Base-by-base conservation (phyloP, 2,797 vertebrate species). In the Anableps anableps region DNA sequence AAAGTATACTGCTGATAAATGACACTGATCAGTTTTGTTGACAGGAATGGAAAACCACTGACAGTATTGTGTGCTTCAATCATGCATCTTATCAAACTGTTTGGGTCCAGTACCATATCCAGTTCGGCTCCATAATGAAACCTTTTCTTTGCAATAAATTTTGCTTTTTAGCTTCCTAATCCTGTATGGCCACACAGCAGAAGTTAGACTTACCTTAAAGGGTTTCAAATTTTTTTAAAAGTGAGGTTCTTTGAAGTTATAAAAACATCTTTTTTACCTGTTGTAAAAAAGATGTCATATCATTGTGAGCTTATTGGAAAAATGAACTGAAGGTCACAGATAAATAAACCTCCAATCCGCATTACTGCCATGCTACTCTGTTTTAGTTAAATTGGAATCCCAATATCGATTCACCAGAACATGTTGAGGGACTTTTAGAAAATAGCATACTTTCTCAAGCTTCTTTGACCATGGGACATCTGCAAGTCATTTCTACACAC, bases 1-100 rank as follows among this genome's bases (percentile, higher is more conserved):
- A 0, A 38, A n/a, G 48, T 70, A 10, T 19, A 43, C 68, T 74
- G 70, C 77, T 87, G 72, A 88, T 76, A 5, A 76, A 89, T 90
- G 31, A 80, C 84, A 31, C 51, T 13, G n/a, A 53, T n/a, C 50
- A 45, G 64, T 82, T 38, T 75, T 73, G 73, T 74, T 81, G 60
- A 55, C 73, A 72, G 66, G 8, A 19, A 68, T 26, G 21, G 36
- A 38, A 68, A 68, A 23, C 64, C 64, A 68, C 16, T 64, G 60
- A 64, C 60, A 64, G 2, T 19, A 19, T 36, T 36, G 17, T 21
- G 31, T 21, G 0, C 31, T 36, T 64, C 34, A 36, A 4, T 19
- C 60, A 64, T 64, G 31, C 60, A 36, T 41, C 36, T 5, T 10
- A 23, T 68, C 9, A 23, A 23, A 21, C 64, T 4, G 34, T 38